Percentiles rank a stretch among this genome's conserved stretches.
Conservation (phyloP, 2,888 invertebrate genomes). For the Ochropacha duplaris region DNA sequence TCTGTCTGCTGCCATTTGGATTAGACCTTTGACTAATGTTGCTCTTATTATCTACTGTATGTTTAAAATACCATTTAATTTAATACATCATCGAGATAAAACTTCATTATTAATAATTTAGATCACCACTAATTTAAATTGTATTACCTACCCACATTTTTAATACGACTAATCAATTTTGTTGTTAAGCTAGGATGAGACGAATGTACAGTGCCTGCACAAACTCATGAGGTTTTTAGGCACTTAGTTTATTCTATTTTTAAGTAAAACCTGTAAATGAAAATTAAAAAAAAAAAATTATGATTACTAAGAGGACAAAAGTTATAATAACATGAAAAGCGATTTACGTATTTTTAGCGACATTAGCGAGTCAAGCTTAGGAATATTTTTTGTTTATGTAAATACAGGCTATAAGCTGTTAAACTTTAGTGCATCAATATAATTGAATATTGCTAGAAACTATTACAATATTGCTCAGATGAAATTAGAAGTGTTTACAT, state of each 20-base stretch:
- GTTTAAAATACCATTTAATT: background rate
- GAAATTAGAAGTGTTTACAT: conserved; percentile 1
- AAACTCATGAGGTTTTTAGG: too few species aligned
- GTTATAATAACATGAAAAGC: background rate
- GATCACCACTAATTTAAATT: too few species aligned
- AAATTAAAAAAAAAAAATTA: background rate
- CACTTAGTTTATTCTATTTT: too few species aligned
- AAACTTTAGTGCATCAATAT: background rate
- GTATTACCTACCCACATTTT: too few species aligned
- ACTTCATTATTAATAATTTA: background rate
- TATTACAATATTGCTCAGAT: background rate
- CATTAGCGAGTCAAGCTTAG: too few species aligned
- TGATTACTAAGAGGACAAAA: background rate
- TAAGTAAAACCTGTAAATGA: too few species aligned
- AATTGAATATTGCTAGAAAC: background rate
- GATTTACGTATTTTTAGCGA: too few species aligned
- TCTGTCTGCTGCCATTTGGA: background rate
- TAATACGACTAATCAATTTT: too few species aligned
- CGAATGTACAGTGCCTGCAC: too few species aligned
- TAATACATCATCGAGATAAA: background rate
- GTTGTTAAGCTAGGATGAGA: too few species aligned
- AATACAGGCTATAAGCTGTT: background rate
- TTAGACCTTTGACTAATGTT: background rate
- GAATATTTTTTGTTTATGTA: background rate
- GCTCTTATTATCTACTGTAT: background rate